Conservation (phyloP, 2,888 invertebrate genomes). For the Tachystola acroxantha region DNA sequence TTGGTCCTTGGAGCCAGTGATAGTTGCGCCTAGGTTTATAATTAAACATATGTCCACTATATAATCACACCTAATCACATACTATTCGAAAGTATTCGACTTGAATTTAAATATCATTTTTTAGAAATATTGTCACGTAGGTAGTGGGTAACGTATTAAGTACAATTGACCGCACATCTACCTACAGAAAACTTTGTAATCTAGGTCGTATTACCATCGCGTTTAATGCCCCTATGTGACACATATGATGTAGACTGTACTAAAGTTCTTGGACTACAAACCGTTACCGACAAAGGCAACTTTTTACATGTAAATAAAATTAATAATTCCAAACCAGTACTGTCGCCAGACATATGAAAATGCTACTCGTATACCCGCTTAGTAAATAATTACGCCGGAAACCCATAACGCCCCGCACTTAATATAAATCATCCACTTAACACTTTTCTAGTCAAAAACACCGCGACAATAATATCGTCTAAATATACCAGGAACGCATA, state of each 20-base stretch:
- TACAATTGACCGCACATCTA: no score
- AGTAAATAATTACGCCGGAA: conserved; percentile 68
- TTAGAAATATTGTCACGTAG: neutral
- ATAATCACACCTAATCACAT: no score
- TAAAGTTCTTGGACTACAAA: neutral
- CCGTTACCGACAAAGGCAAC: conserved; percentile 34
- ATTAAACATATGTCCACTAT: no score
- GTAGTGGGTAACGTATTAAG: no score
- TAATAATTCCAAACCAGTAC: conserved; percentile 49
- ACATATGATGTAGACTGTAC: no score
- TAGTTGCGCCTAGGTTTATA: no score
- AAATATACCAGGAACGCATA: conserved; percentile 67
- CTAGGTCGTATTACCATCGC: no score
- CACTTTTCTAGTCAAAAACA: conserved; percentile 62
- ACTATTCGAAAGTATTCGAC: no score
- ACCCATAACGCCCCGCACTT: conserved; percentile 61
- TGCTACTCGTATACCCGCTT: conserved; percentile 36
- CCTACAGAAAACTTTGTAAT: no score
- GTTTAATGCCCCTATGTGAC: no score
- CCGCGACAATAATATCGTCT: conserved; percentile 67
- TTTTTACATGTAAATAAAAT: conserved; percentile 27
- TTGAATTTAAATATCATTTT: no score
- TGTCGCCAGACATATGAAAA: conserved; percentile 17
- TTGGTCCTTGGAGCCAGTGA: no score
- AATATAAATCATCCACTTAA: conserved; percentile 77